Evolutionary conservation across 2,797 vertebrate species (phyloP), one percentile per base, ranked within the genome.

Genomic region (Thunnus albacares): DNA sequence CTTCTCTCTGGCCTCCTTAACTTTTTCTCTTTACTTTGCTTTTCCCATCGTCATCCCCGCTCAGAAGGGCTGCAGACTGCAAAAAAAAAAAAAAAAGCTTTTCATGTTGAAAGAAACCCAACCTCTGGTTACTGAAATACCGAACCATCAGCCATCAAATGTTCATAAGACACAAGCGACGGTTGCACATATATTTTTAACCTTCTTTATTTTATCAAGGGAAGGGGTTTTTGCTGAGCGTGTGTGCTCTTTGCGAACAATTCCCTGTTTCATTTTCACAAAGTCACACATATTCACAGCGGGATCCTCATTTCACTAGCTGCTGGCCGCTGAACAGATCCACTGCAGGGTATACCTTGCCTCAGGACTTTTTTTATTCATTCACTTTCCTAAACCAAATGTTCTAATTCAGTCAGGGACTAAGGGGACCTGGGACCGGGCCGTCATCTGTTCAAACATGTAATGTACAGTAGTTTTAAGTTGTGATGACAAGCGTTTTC

Each of bases 21-120:
- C 69, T 62, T 86, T 61, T 71, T 61, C 66, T 80, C 55, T 74
- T 71, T 66, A 58, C 63, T 77, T 41, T 77, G 56, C 72, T 79
- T 55, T 78, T 75, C 56, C 69, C 64, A 66, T 68, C 81, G 60
- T 85, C 84, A 49, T 62, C 45, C 6, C 64, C 35, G 52, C 61
- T 85, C 82, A 59, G 75, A 28, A 26, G 60, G 67, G 73, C 65
- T 72, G 60, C 76, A 78, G 35, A 64, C 51, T 49, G 35, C 15
- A 17, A 65, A 66, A 81, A 74, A 58, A 24, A 62, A 66, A 60
- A 28, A 30, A 30, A 15, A 5, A 51, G 5, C 0, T 67, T 78
- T 83, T 85, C 62, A 76, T 71, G 79, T 79, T 73, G 28, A 82
- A 79, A 81, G 73, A 61, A 71, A 71, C 60, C 52, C 73, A 77